Percentiles rank a stretch among this genome's conserved stretches.
These are phyloP conservation scores for Acholoe squamosa DNA, from an alignment of 2,888 invertebrate species.

Conservation along the genomic window DNA sequence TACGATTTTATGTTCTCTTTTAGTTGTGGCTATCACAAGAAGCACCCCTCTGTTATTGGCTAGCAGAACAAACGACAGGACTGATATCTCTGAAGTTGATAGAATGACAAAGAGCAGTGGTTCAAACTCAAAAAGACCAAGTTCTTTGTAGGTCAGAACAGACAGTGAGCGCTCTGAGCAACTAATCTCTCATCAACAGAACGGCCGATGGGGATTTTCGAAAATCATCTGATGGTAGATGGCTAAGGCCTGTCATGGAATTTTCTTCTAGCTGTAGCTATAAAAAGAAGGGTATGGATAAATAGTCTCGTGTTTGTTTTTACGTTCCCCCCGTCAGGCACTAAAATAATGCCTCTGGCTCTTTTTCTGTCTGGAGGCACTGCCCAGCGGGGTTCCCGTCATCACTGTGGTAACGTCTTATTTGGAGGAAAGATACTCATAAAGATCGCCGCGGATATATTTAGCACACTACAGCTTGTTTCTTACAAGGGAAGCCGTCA, in stretches of 20 bases:
- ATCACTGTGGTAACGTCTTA: not conserved
- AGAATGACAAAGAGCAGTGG: slow-evolving; percentile 6
- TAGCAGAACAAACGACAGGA: not conserved
- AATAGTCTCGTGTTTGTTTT: not conserved
- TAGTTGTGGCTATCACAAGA: not conserved
- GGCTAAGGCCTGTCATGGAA: not conserved
- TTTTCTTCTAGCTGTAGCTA: not conserved
- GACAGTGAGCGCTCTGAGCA: not conserved
- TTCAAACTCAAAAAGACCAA: not conserved
- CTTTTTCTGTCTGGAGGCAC: not conserved
- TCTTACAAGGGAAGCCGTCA: not conserved
- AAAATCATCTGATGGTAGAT: slow-evolving; percentile 3
- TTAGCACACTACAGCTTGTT: not conserved
- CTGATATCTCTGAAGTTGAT: not conserved
- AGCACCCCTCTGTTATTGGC: not conserved
- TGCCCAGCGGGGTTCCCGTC: not conserved
- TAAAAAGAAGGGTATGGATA: not conserved
- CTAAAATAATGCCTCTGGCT: not conserved
- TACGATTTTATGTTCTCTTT: not conserved
- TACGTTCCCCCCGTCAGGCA: not conserved
- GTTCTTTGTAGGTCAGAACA: not conserved
- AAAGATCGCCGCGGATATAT: not conserved
- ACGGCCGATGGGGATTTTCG: not conserved
- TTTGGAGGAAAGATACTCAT: not conserved
- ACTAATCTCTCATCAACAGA: not conserved